phyloP scores from a whole-genome alignment of 2,113 vertebrate species.

The Pungitius pungitius region DNA sequence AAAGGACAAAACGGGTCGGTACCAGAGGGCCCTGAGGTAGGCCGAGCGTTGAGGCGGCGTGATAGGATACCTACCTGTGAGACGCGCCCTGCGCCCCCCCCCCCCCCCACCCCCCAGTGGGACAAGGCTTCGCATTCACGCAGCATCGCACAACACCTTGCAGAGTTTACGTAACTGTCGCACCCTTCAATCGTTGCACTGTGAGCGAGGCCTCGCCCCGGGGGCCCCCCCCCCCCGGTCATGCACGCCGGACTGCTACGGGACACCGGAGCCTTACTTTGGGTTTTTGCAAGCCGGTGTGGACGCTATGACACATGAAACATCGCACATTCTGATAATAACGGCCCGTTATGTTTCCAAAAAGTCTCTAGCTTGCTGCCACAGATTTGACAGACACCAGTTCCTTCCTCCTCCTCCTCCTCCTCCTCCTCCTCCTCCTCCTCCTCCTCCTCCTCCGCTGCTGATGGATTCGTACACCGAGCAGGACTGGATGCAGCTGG shows the following conservation, averaged over 20 bases:
- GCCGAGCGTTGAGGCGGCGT: conserved; percentile 25
- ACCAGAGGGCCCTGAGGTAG: conserved; percentile 39
- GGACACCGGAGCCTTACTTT: conserved; percentile 12
- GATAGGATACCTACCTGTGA: conserved; percentile 50
- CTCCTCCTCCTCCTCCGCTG: conserved; percentile 32
- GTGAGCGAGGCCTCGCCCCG: conserved; percentile 53
- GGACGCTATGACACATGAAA: background rate
- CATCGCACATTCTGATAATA: background rate
- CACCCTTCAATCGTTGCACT: conserved; percentile 58
- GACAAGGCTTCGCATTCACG: conserved; percentile 66
- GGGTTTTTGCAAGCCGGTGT: background rate
- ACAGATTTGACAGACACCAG: conserved; percentile 29
- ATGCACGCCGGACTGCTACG: background rate
- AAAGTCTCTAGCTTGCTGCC: conserved; percentile 3
- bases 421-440: conserved; percentile 36
- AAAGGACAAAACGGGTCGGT: conserved; percentile 40
- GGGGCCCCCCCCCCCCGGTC: conserved; percentile 19
- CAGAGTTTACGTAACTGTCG: conserved; percentile 56
- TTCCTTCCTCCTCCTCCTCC: conserved; percentile 39
- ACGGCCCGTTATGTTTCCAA: background rate
- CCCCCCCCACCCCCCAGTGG: conserved; percentile 30
- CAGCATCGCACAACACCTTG: conserved; percentile 57
- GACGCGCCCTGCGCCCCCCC: conserved; percentile 32
- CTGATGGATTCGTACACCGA: conserved; percentile 32
- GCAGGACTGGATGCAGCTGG: conserved; percentile 48